These are phyloP conservation scores for Streptopelia turtur DNA, from an alignment of 2,797 vertebrate species.

Conservation along the genomic window DNA sequence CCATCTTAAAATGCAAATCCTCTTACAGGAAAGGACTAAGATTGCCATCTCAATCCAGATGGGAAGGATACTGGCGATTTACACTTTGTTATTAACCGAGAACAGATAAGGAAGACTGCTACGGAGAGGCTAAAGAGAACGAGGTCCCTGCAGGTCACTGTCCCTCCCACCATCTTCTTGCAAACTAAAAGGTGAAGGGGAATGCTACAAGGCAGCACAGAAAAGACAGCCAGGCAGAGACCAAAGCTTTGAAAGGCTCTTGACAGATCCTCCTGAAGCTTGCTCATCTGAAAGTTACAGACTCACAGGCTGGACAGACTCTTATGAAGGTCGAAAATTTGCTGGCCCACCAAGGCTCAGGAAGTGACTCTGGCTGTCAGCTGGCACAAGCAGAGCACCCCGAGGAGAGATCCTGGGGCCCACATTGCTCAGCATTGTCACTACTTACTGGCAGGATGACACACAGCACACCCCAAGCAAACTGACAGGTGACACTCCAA, in stretches of 20 bases:
- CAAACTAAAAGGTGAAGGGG: background rate
- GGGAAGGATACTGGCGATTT: background rate
- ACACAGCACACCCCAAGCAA: background rate
- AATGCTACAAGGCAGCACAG: background rate
- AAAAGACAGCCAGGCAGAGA: background rate
- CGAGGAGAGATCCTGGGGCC: background rate
- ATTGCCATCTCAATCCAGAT: background rate
- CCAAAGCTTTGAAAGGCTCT: background rate
- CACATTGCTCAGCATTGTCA: background rate
- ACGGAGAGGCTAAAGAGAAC: too few species aligned
- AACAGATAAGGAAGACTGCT: background rate
- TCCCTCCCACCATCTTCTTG: background rate
- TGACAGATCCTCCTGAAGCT: background rate
- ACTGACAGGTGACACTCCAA: background rate
- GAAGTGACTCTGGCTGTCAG: background rate
- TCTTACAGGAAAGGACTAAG: background rate
- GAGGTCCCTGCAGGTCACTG: background rate
- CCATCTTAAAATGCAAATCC: background rate
- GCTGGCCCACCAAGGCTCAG: background rate
- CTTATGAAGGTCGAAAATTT: background rate
- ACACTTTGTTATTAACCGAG: background rate
- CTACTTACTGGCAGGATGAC: background rate
- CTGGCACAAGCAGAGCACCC: background rate
- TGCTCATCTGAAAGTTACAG: background rate
- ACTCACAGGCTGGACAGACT: background rate